Base-by-base conservation (phyloP, 2,113 vertebrate genomes). In the Saimiri boliviensis region DNA sequence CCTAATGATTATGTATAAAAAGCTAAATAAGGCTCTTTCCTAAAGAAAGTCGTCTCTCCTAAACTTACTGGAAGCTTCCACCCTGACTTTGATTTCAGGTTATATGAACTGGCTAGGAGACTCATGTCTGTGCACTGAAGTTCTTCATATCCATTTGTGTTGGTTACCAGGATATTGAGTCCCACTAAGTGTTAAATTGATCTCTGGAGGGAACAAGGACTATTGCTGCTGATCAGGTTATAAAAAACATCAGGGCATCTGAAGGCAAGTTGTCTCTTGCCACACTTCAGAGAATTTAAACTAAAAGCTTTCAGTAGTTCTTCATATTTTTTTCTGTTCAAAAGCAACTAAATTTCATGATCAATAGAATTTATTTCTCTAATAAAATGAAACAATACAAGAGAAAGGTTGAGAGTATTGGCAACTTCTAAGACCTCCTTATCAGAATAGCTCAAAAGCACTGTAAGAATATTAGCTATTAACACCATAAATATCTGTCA, bases 371-470 rank as follows among this genome's bases (percentile, higher is more conserved):
- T 35, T 89, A 42, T 54, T 37, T 42, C 60, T 80, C 60, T 25
- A 93, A 96, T 89, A 93, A 93, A 93, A 79, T 60, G 30, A 79
- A 86, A 27, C 16, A 71, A n/a, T 80, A 52, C 40, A 79, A 77
- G 73, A 85, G 32, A 49, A 85, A 45, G 20, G 42, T 89, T 60
- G 30, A 85, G 27, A n/a, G 5, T 70, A 20, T 23, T 42, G n/a
- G 8, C 27, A 89, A 79, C 27, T 68, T 13, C 19, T 30, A 7
- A 90, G 79, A 71, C n/a, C 8, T 42, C 13, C 27, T 77, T 88
- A 77, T 84, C 71, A 85, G 80, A 96, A 92, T n/a, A 93, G 60
- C 20, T 93, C 30, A 52, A 79, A 89, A 60, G 27, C 7, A 49
- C 40, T 74, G 83, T 35, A 30, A 95, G 74, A 90, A 45, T 84